phyloP scores from a whole-genome alignment of 1,140 invertebrate species.

The Rhopalosiphum maidis region DNA sequence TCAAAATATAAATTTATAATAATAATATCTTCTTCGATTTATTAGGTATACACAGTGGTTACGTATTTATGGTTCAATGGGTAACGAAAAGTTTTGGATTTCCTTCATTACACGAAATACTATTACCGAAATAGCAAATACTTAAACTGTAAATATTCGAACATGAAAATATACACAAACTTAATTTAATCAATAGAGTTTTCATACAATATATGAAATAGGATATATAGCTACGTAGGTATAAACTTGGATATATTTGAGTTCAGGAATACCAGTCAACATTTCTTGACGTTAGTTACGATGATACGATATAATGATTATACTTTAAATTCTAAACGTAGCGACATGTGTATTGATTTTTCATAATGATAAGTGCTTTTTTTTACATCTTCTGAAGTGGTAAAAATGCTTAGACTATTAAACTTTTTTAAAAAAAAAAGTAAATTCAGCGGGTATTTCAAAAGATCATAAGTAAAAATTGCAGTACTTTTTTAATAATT shows the following conservation, averaged over 20 bases:
- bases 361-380: neutral
- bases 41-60: neutral
- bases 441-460: too few species aligned
- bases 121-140: neutral
- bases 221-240: neutral
- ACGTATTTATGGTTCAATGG: too few species aligned
- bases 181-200: neutral
- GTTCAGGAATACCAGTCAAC: neutral
- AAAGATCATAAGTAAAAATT: too few species aligned
- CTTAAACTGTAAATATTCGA: neutral
- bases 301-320: neutral
- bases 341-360: neutral
- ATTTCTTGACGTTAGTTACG: neutral
- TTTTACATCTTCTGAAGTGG: neutral
- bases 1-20: neutral
- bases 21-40: neutral
- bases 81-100: neutral
- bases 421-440: too few species aligned
- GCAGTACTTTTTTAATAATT: too few species aligned
- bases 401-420: neutral
- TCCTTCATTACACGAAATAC: neutral
- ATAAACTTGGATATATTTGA: neutral
- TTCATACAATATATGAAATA: neutral
- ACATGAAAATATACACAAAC: neutral
- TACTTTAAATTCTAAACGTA: neutral